Percentiles rank a stretch among this genome's conserved stretches.
phyloP scores from a whole-genome alignment of 2,797 vertebrate genomes.

The Coilia nasus region DNA sequence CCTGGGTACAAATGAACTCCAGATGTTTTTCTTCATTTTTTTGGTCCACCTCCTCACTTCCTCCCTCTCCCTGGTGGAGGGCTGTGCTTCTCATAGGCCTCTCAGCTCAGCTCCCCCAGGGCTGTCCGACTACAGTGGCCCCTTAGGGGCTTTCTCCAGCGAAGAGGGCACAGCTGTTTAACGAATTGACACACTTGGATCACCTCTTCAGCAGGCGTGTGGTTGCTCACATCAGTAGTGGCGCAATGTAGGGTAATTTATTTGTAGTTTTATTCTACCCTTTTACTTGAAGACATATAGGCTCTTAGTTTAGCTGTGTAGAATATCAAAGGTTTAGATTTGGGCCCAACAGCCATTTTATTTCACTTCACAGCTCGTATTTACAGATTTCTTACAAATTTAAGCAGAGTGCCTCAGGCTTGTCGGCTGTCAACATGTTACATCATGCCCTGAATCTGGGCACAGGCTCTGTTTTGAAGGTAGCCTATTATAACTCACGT shows the following conservation, averaged over 20 bases:
- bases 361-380: too few relatives aligned
- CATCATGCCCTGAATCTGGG: neutral
- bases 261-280: neutral
- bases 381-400: neutral
- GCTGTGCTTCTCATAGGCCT: conserved; percentile 3
- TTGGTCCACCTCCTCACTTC: conserved; percentile 69
- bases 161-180: conserved; percentile 17
- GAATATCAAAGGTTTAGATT: too few relatives aligned
- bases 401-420: neutral
- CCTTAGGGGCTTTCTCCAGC: neutral
- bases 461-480: neutral
- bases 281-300: neutral
- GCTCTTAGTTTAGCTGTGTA: too few relatives aligned
- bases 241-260: neutral
- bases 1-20: conserved; percentile 70
- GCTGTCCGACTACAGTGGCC: neutral
- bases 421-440: neutral
- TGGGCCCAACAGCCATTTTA: too few relatives aligned
- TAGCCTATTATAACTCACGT: neutral
- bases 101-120: neutral
- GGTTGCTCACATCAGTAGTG: neutral
- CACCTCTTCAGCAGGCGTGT: neutral
- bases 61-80: conserved; percentile 51
- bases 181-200: conserved; percentile 5
- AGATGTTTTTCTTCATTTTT: conserved; percentile 68